Conservation (phyloP, 1,140 invertebrate species). For the Saccostrea echinata region DNA sequence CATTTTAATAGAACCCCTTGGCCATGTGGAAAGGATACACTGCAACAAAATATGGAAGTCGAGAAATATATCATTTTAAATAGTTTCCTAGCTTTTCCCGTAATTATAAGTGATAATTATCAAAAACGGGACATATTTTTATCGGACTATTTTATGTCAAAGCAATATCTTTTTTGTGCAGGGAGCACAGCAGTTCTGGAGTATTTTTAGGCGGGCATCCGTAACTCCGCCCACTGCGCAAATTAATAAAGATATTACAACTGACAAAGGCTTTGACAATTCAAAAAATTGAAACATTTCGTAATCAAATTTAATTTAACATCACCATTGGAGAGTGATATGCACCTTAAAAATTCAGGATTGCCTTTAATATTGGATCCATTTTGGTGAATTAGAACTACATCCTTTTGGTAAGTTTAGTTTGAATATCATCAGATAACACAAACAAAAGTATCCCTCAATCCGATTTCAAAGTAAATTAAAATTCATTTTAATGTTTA, state of each 20-base stretch:
- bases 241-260: conserved; percentile 32
- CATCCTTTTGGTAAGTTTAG: neutral
- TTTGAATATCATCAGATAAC: neutral
- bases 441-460: neutral
- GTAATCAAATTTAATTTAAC: conserved; percentile 30
- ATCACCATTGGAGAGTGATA: neutral
- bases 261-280: conserved; percentile 24
- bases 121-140: neutral
- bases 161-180: conserved; percentile 6
- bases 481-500: neutral
- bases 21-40: conserved; percentile 1
- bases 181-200: neutral
- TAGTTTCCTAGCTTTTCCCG: neutral
- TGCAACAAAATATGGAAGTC: conserved; percentile 1
- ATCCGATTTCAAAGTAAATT: neutral
- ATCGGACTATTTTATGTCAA: conserved; percentile 29
- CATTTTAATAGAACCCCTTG: conserved; percentile 19
- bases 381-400: neutral
- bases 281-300: conserved; percentile 35
- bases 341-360: neutral
- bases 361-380: neutral
- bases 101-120: neutral
- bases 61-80: neutral
- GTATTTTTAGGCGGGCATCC: conserved; percentile 21
- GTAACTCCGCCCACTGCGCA: conserved; percentile 22